Conservation (phyloP, 2,113 vertebrate species). For the Xerus inauris region DNA sequence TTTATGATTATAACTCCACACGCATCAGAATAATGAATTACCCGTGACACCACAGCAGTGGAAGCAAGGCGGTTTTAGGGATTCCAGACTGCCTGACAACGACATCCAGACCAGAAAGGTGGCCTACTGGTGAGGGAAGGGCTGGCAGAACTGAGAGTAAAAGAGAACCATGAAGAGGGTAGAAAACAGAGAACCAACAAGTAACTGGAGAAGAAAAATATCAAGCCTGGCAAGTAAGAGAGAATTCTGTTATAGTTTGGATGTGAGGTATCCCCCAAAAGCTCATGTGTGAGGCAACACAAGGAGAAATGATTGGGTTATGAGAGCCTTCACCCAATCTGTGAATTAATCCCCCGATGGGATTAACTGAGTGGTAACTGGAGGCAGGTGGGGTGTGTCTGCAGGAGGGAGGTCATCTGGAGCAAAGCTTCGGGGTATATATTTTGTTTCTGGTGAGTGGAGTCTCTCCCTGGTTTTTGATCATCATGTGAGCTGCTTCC, state of each 20-base stretch:
- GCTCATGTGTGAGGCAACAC: no score
- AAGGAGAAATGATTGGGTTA: no score
- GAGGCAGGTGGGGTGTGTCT: no score
- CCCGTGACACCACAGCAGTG: background rate
- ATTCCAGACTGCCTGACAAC: background rate
- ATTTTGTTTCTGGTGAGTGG: no score
- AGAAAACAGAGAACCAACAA: background rate
- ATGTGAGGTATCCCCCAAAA: no score
- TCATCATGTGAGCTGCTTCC: no score
- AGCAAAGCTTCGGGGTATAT: no score
- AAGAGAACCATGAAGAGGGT: background rate
- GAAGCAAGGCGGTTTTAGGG: background rate
- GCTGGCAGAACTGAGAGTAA: background rate
- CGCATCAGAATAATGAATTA: background rate
- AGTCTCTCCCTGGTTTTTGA: no score
- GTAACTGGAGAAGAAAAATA: background rate
- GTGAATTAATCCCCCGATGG: no score
- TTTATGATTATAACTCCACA: slow-evolving; percentile 45
- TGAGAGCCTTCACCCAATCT: no score
- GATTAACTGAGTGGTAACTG: no score
- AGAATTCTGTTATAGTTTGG: background rate
- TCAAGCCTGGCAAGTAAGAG: background rate
- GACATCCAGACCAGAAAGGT: background rate
- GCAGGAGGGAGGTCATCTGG: no score
- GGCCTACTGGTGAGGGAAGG: background rate